Base-by-base conservation (phyloP, 2,888 invertebrate genomes). In the Theristus sp. region DNA sequence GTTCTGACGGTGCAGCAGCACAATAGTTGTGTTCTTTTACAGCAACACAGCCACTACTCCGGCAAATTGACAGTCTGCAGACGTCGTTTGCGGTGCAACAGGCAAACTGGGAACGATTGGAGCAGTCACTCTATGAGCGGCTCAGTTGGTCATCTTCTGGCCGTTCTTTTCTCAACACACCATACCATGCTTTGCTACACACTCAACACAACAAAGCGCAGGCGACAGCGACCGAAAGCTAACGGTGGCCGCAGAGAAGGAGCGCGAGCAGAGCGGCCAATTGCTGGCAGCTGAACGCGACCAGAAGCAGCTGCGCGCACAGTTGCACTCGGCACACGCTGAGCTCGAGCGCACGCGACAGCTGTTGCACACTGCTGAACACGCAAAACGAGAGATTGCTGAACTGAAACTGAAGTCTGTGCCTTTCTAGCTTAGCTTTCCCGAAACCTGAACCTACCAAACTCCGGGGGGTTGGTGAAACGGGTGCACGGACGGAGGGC, bases 31-130 rank as follows among this genome's bases (percentile, higher is more conserved):
- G 26, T 2, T 30, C 47, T 52, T 10, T 56, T 66, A 38, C 65
- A 74, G 83, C 86, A 1, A 86, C 86, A 1, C 81, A 83, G 68
- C 87, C 87, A 1, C 74, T 88, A 3, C 79, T 86, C 54, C 79
- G 85, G 53, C 87, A 88, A 72, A 78, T 88, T 60, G 86, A 88
- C 71, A 82, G 83, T 56, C 76, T 87, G 26, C 87, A 86, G 71
- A 78, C 82, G 1, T 79, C 83, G 1, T 80, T 78, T 65, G 69
- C 70, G 25, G 71, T 74, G 1, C 78, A 79, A 64, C 73, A 76
- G 20, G 64, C 70, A 1, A 73, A 77, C 1, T 87, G 84, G 80
- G 84, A 84, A 72, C 82, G 82, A 67, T 81, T 83, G 64, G 87
- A 88, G 71, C 81, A 82, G 69, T 77, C 78, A 61, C 75, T 86